Base-by-base conservation (phyloP, 2,888 invertebrate species). In the Polymixis flavicincta region DNA sequence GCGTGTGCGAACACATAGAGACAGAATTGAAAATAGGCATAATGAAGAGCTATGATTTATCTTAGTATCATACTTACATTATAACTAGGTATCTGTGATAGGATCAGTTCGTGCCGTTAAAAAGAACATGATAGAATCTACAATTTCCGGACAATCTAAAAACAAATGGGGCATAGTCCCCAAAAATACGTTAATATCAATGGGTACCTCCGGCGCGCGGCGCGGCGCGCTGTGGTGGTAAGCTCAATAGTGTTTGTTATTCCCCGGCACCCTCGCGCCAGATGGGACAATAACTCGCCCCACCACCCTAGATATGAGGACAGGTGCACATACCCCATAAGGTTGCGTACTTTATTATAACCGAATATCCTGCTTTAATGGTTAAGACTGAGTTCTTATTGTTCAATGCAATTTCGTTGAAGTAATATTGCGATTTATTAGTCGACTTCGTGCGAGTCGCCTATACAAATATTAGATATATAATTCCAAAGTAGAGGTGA, bases 261-360 rank as follows among this genome's bases (percentile, higher is more conserved):
- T 74, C 73, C 28, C 73, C 64, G 63, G 80, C 84, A 80, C 87
- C 88, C 85, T 85, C 82, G 73, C 75, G 74, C 87, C 87, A 88
- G 87, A 89, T 89, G 89, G 87, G 78, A 80, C 84, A 78, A 74
- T 77, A 85, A 79, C 77, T 82, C 78, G 74, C 78, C 78, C 78
- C 74, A 69, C 71, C 77, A 77, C 85, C 82, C 82, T 74, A 79
- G 83, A 76, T 73, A 81, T 67, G 74, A 54, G 71, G 79, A 87
- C 84, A 84, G 88, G 87, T 87, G 88, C 77, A 79, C 55, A 32
- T 76, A 81, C 70, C 69, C 71, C 82, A 82, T 86, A 78, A 78
- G 67, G 55, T 76, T 54, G 50, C 67, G 72, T 77, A 68, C 82
- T 65, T 85, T 79, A 74, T 78, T 85, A 71, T 76, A 14, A 55